These are phyloP conservation scores for Agelastica alni DNA, from an alignment of 2,888 invertebrate genomes.

Conservation along the genomic window DNA sequence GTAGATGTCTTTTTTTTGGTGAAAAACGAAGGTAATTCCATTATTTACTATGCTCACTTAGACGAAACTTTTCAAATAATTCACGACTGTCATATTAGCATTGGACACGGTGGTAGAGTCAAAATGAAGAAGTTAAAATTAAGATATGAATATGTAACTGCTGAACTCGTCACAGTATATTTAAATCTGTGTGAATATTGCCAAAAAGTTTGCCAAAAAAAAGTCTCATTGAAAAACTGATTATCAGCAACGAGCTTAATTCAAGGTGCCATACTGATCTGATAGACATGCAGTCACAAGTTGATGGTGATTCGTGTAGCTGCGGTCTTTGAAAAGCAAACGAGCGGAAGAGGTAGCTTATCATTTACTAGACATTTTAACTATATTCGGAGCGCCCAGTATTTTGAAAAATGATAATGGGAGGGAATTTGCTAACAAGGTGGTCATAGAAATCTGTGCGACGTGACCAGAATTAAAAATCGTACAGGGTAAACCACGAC, in stretches of 20 bases:
- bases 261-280: neutral
- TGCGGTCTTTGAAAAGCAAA: neutral
- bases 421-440: neutral
- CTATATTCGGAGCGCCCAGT: neutral
- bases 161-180: neutral
- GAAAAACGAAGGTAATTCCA: neutral
- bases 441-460: no score
- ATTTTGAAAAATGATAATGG: neutral
- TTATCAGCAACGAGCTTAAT: neutral
- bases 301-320: neutral
- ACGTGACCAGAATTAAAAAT: no score
- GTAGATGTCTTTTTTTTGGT: no score
- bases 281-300: neutral
- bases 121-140: neutral
- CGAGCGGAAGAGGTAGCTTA: neutral
- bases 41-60: neutral
- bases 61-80: neutral
- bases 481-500: no score
- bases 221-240: neutral
- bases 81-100: neutral
- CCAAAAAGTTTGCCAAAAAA: neutral
- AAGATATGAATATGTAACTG: neutral
- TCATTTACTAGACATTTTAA: conserved; percentile 3
- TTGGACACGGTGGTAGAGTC: neutral
- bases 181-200: neutral